A percentile compares a stretch with the other conserved stretches of the same genome.
Conservation (phyloP, 2,113 vertebrate species). For the Sardina pilchardus region DNA sequence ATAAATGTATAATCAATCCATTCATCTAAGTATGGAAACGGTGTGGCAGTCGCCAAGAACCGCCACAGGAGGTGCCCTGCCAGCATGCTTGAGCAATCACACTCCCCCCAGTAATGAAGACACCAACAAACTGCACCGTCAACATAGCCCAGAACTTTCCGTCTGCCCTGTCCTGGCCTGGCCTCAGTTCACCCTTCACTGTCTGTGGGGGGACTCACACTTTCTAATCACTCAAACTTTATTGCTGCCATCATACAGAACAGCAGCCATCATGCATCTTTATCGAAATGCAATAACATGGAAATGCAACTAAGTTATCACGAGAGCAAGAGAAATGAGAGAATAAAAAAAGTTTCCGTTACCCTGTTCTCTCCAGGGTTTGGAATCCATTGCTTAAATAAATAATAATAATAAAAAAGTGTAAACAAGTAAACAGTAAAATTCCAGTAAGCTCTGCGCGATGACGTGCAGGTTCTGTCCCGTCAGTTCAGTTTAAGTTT, state of each 20-base stretch:
- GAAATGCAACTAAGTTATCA: not conserved
- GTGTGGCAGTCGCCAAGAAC: not conserved
- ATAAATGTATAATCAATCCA: not conserved
- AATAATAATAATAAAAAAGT: not conserved
- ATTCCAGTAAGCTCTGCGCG: not conserved
- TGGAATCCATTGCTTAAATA: slow-evolving; percentile 31
- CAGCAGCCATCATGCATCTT: not conserved
- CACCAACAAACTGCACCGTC: not conserved
- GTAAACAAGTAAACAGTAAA: not conserved
- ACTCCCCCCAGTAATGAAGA: not conserved
- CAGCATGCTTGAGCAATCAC: not conserved
- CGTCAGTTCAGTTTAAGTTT: not conserved
- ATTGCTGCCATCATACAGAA: not conserved
- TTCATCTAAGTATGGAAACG: not conserved
- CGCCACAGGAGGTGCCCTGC: not conserved
- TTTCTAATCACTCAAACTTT: not conserved
- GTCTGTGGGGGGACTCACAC: not conserved
- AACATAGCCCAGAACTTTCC: slow-evolving; percentile 18
- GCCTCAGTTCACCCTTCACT: slow-evolving; percentile 4
- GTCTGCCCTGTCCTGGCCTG: not conserved
- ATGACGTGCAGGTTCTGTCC: not conserved
- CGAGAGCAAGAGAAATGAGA: not conserved
- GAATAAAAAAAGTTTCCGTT: no score
- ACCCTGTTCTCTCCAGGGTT: slow-evolving; percentile 41
- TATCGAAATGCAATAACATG: not conserved